Evolutionary conservation across 2,888 invertebrate genomes (phyloP), one percentile per base, ranked within the genome.

Genomic region (Callosobruchus maculatus): DNA sequence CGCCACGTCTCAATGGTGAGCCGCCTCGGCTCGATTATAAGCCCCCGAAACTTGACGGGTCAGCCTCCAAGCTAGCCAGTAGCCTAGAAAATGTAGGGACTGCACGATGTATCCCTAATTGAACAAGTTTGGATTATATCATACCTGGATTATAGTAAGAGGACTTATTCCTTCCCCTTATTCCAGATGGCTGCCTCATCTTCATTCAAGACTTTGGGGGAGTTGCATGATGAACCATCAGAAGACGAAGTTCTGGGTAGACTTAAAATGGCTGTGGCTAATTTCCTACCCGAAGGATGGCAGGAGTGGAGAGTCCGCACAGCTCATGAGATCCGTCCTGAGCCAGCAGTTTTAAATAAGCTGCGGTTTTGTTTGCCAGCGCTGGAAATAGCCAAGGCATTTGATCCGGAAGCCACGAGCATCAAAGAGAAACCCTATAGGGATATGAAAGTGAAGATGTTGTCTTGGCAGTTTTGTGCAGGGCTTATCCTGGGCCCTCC

Each of bases 391-490:
- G 78, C 74, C 13, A 73, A 49, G 66, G 81, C 81, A 1, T 82
- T 82, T 26, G 73, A 76, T 2, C 81, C 80, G 21, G 72, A 74
- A 4, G 73, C 75, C 22, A 71, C 70, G 0, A 71, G 72, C 13
- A 72, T 81, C 3, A 69, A 74, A 5, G 81, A 82, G 70, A 77
- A 74, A 67, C 73, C 70, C 13, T 82, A 77, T 71, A 68, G 78
- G 26, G 76, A 79, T 70, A 77, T 77, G 21, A 82, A 81, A 73
- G 31, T 78, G 0, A 77, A 75, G 49, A 78, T 82, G 73, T 69
- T 83, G 18, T 71, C 76, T 9, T 82, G 81, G 82, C 75, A 77
- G 13, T 74, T 82, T n/a, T 81, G 81, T 72, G 67, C 75, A 20
- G 80, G 77, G 9, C 73, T 78, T 7, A 20, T 70, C 21, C 21